phyloP scores from a whole-genome alignment of 2,888 invertebrate species.

The Phania funesta region DNA sequence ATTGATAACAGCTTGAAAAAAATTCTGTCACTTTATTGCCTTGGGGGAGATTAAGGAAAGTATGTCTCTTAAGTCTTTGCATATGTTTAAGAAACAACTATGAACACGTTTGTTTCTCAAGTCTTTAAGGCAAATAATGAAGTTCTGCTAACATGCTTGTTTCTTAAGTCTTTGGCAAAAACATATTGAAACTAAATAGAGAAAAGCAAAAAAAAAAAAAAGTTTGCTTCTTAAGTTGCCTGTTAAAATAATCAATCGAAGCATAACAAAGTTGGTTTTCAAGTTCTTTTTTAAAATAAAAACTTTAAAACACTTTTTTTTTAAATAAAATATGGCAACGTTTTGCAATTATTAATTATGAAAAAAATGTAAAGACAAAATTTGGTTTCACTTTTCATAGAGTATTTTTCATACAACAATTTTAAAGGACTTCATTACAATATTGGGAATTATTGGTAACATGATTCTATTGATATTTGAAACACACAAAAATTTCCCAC shows the following conservation, averaged over 20 bases:
- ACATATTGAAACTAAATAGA: too few relatives aligned
- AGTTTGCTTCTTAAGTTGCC: neutral
- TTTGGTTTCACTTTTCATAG: neutral
- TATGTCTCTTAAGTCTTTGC: neutral
- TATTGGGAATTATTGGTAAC: too few relatives aligned
- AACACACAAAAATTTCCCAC: neutral
- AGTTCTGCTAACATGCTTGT: neutral
- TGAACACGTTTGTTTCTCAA: slow-evolving; percentile 21
- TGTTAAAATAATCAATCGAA: neutral
- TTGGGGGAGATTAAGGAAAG: too few relatives aligned
- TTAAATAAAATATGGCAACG: neutral
- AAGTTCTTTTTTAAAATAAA: too few relatives aligned
- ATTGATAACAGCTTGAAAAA: too few relatives aligned
- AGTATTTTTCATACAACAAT: neutral
- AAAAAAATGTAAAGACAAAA: too few relatives aligned
- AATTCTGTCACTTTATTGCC: too few relatives aligned
- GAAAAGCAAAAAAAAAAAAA: neutral
- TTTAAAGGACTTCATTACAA: too few relatives aligned
- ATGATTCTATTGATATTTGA: too few relatives aligned
- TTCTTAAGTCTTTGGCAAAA: too few relatives aligned
- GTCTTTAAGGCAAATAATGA: neutral
- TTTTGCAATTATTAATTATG: too few relatives aligned
- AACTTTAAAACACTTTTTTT: too few relatives aligned
- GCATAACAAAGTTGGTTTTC: neutral
- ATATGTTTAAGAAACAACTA: neutral